Base-by-base conservation (phyloP, 1,140 invertebrate genomes). In the Phenacoccus solenopsis region DNA sequence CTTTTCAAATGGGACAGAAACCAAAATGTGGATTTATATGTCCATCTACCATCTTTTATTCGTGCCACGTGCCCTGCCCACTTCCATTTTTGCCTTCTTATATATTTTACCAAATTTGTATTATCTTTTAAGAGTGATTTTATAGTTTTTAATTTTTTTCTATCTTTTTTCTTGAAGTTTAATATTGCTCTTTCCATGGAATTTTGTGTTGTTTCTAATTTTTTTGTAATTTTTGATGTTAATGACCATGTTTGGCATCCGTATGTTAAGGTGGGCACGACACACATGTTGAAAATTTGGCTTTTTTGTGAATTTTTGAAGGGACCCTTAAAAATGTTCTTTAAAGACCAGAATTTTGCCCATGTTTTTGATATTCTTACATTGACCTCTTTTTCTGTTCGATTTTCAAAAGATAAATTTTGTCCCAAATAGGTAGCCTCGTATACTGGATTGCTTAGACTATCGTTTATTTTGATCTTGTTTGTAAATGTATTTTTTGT, bases 21-120 rank as follows among this genome's bases (percentile, higher is more conserved):
- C 67, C 70, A 70, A 13, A 69, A 69, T 7, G 28, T 38, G 5
- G 30, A n/a, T 69, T 27, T 71, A 25, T 59, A 61, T 9, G 49
- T 64, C 59, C 49, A 71, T 59, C 69, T 68, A 4, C 59, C 30
- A 30, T 67, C 64, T 13, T 69, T 21, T 35, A 61, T 68, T 27
- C 70, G 49, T 1, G 28, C 28, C 10, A 71, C 67, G 59, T 72
- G 70, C 1, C 70, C 72, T 28, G 70, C 70, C 72, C 72, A 71
- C 20, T 68, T 69, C 72, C 72, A 72, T 67, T 72, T 71, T 21
- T 24, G 7, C 16, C 12, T 7, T 16, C 25, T 57, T 24, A 61
- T 57, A 24, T 21, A 24, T 13, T 70, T 12, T 28, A 20, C 38
- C 67, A 67, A 9, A 24, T 69, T 35, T 28, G n/a, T n/a, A n/a